These are phyloP conservation scores for Leptinotarsa haldemani DNA, from an alignment of 2,888 invertebrate genomes.

Conservation along the genomic window DNA sequence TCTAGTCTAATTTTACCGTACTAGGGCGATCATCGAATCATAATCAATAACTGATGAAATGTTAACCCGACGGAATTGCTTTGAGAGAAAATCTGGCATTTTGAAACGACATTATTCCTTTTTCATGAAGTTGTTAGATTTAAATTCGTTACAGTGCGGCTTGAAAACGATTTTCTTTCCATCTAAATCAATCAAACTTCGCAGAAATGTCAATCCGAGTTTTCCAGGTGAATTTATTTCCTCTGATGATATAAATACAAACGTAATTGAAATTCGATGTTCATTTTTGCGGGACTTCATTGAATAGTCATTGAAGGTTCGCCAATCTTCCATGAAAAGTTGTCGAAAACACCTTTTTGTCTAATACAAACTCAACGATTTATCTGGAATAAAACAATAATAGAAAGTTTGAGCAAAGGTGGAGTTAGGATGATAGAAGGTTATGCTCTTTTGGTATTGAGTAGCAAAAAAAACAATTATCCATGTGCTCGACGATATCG, in stretches of 20 bases:
- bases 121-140: conserved; percentile 4
- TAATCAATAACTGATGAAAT: conserved; percentile 44
- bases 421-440: too few relatives aligned
- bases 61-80: conserved; percentile 29
- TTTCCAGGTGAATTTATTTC: neutral
- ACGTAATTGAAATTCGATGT: neutral
- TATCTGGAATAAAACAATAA: too few relatives aligned
- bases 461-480: too few relatives aligned
- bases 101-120: neutral
- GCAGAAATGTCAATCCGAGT: conserved; percentile 9
- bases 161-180: conserved; percentile 7
- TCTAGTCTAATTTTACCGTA: too few relatives aligned
- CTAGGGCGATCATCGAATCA: conserved; percentile 35
- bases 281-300: neutral
- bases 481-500: too few relatives aligned
- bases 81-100: conserved; percentile 5
- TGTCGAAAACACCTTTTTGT: too few relatives aligned
- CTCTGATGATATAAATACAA: neutral
- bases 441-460: too few relatives aligned
- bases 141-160: neutral
- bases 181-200: neutral
- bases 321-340: too few relatives aligned
- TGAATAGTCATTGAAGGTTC: too few relatives aligned
- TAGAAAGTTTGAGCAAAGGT: too few relatives aligned
- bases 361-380: too few relatives aligned